Evolutionary conservation across 1,140 invertebrate species (phyloP).

Genomic region (Drosophila santomea): DNA sequence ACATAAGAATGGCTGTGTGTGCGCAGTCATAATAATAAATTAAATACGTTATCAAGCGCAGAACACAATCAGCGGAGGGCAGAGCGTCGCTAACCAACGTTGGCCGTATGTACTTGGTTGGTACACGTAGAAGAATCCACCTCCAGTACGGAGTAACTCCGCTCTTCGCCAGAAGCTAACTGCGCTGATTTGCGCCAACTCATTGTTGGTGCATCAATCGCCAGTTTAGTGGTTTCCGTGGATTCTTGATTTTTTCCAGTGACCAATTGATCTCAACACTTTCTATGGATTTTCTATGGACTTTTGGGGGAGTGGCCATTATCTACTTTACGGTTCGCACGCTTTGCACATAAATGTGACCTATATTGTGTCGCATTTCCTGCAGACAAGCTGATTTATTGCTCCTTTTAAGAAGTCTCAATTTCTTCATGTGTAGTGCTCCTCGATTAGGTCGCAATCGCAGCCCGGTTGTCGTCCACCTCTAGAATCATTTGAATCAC

Average conservation of each 20-base stretch:
- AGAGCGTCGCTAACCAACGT: constrained; percentile 15
- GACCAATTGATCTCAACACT: not conserved
- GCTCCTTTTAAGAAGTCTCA: too few relatives aligned
- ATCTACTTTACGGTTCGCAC: not conserved
- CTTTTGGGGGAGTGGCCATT: too few relatives aligned
- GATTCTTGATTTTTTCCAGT: not conserved
- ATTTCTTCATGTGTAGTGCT: not conserved
- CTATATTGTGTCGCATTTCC: not conserved
- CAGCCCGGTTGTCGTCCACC: not conserved
- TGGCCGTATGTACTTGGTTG: constrained; percentile 1
- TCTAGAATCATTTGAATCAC: constrained; percentile 27
- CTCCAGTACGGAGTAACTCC: not conserved
- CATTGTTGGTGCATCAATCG: not conserved
- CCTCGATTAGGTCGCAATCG: constrained; percentile 12
- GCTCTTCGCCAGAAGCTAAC: constrained; percentile 10
- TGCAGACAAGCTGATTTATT: not conserved
- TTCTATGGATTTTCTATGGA: too few relatives aligned
- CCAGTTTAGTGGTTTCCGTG: not conserved
- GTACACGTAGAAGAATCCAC: not conserved
- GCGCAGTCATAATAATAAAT: constrained; percentile 74
- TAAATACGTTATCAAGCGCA: constrained; percentile 72
- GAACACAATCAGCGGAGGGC: constrained; percentile 30
- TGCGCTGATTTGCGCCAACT: not conserved
- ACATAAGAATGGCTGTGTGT: not conserved
- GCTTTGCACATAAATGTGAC: not conserved